A percentile compares a stretch with the other conserved stretches of the same genome.
These are phyloP conservation scores for Anagyrus pseudococci DNA, from an alignment of 2,888 invertebrate species.

Conservation along the genomic window DNA sequence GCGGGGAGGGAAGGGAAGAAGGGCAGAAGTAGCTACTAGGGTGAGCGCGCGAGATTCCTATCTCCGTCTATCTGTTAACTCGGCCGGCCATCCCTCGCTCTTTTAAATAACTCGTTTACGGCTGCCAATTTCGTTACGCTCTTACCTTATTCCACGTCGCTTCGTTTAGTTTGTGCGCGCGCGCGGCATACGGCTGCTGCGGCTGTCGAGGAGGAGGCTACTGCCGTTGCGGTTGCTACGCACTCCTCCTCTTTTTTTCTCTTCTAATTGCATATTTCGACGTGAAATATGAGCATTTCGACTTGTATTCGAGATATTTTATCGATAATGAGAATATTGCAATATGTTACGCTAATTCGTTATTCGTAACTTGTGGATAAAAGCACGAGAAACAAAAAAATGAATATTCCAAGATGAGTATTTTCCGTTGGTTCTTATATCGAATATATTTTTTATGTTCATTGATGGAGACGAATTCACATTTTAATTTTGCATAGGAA, in stretches of 20 bases:
- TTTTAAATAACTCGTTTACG: slow-evolving; percentile 41
- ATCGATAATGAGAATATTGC: slow-evolving; percentile 38
- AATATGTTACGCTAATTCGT: background rate
- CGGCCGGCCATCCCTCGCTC: no score
- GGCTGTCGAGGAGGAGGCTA: no score
- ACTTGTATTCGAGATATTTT: slow-evolving; percentile 18
- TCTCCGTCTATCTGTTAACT: no score
- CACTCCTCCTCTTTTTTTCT: slow-evolving; percentile 2
- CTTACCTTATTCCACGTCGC: no score
- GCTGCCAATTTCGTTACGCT: slow-evolving; percentile 40
- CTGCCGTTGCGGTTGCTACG: background rate
- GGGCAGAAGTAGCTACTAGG: slow-evolving; percentile 15
- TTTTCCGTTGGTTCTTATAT: no score
- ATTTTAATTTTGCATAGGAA: no score
- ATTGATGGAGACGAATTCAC: no score
- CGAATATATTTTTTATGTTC: no score
- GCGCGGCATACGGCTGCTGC: no score
- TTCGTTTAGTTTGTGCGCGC: background rate
- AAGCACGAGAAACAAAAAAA: no score
- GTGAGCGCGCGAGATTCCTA: slow-evolving; percentile 12
- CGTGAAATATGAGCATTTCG: slow-evolving; percentile 34
- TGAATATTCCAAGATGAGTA: no score
- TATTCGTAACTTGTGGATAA: slow-evolving; percentile 18
- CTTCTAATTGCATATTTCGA: slow-evolving; percentile 36
- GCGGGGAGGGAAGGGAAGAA: no score